Evolutionary conservation across 2,888 invertebrate genomes (phyloP).

Genomic region (Tipula helvola): DNA sequence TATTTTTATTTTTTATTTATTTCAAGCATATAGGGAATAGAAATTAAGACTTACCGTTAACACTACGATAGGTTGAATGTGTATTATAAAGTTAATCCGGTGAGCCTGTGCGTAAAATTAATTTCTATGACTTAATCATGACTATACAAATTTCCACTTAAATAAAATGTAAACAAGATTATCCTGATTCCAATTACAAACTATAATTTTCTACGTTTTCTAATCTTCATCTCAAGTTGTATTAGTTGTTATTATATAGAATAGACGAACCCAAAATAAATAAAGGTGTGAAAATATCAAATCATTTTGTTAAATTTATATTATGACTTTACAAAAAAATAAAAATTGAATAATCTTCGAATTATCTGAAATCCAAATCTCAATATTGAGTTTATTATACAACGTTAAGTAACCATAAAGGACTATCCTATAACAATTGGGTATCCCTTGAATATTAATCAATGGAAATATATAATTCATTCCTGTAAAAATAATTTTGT

Average conservation of each 20-base stretch:
- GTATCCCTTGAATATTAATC: not conserved
- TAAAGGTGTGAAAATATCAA: not conserved
- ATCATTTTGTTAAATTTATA: not conserved
- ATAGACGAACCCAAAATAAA: not conserved
- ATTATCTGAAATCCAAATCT: not conserved
- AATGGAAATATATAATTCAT: not conserved
- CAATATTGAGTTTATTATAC: not conserved
- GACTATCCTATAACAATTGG: not conserved
- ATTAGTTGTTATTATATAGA: not conserved
- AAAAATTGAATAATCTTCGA: not conserved
- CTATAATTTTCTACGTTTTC: not conserved
- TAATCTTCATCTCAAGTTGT: not conserved
- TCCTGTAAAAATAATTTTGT: not conserved
- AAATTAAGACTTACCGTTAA: not conserved
- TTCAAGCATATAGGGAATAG: not conserved
- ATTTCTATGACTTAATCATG: not conserved
- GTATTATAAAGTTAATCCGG: not conserved
- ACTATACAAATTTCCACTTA: not conserved
- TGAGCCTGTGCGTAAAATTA: not conserved
- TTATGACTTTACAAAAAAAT: not conserved
- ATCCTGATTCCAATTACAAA: not conserved
- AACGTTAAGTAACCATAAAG: not conserved
- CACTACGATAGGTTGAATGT: not conserved
- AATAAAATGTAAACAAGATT: not conserved
- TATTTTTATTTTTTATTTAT: not conserved